Conservation (phyloP, 92 coral and sea anemone species). For the Galaxea fascicularis region DNA sequence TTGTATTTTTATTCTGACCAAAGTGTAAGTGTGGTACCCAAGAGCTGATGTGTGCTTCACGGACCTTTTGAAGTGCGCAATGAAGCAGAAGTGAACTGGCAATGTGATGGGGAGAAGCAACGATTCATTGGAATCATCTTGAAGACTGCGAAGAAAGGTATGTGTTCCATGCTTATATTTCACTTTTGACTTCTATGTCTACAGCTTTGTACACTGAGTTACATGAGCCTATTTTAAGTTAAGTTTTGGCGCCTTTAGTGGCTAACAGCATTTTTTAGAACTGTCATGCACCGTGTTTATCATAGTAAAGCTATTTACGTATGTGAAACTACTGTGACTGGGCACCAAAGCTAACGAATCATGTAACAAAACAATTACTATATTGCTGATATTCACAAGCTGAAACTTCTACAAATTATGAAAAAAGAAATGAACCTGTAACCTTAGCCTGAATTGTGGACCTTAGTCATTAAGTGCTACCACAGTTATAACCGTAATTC, state of each 20-base stretch:
- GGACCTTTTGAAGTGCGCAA: slow-evolving; percentile 49
- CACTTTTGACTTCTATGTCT: neutral
- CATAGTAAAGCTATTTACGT: neutral
- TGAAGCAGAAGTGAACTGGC: slow-evolving; percentile 64
- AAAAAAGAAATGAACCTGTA: neutral
- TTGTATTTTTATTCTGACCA: no score
- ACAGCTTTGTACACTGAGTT: neutral
- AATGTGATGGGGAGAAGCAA: slow-evolving; percentile 27
- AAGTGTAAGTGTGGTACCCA: neutral
- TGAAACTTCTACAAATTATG: neutral
- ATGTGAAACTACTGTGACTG: neutral
- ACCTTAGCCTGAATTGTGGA: neutral
- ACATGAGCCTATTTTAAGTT: no score
- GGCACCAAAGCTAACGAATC: neutral
- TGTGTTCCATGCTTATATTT: slow-evolving; percentile 16
- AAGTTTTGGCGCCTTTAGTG: no score
- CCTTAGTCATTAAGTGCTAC: neutral
- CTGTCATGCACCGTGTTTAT: neutral
- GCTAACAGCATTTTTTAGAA: neutral
- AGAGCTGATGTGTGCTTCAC: neutral
- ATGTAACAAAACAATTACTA: neutral
- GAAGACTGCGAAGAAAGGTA: no score
- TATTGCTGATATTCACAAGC: neutral
- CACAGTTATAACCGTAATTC: no score
- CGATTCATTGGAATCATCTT: slow-evolving; percentile 59